Base-by-base conservation (phyloP, 2,888 invertebrate species). In the Oxyteleia sp. region DNA sequence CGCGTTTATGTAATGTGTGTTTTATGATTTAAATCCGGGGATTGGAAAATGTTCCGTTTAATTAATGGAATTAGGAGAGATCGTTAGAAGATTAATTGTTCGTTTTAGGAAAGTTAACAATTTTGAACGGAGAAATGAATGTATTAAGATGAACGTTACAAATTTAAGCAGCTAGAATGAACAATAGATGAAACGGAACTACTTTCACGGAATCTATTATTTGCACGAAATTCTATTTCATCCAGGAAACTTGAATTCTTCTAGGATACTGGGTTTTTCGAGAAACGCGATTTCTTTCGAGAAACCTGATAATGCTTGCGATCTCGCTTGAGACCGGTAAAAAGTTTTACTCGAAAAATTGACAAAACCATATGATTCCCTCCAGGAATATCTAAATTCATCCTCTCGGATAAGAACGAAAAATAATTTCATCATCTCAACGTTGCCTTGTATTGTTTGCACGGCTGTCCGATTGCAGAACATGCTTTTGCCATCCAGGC, bases 151-250 rank as follows among this genome's bases (percentile, higher is more conserved):
- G n/a, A n/a, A n/a, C n/a, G n/a, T n/a, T n/a, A n/a, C n/a, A n/a
- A n/a, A n/a, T 78, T 85, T 85, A 86, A 84, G 51, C 26, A 51
- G 51, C 38, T 61, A 41, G 15, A 63, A 72, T 72, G 66, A 76
- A 51, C 64, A 72, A 74, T 49, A 63, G 47, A 74, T 74, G 57
- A 68, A 23, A 45, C 47, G 53, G 20, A 61, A 49, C 47, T 72
- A 53, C 53, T 63, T 55, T 59, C 10, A 59, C 57, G 29, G 51
- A 64, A 72, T 80, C 64, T 72, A 72, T 74, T 80, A 68, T 80
- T 72, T 72, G 59, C 51, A 18, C 64, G 79, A 72, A 80, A 80
- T 66, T 66, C 72, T 74, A 80, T 80, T 80, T 66, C 32, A 66
- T 74, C 29, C 26, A 57, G 53, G 61, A 61, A 72, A 80, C 57